phyloP scores from a whole-genome alignment of 2,113 vertebrate species.

The Hemiprocne comata region DNA sequence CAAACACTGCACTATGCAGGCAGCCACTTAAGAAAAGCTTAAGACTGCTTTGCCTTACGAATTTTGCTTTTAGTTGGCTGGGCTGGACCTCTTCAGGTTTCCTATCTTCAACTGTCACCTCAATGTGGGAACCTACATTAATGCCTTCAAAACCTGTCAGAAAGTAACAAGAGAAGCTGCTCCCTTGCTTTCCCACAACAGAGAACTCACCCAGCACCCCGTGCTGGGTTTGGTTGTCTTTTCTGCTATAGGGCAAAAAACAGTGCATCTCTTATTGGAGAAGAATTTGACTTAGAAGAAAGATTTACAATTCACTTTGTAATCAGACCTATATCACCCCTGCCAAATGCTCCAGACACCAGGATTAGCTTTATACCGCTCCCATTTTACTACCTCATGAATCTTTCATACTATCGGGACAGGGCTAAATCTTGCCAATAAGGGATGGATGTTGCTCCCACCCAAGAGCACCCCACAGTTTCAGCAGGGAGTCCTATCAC shows the following conservation, averaged over 20 bases:
- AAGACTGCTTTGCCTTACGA: neutral
- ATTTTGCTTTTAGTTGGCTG: neutral
- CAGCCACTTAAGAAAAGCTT: neutral
- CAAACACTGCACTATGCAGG: neutral
- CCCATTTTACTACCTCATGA: conserved; percentile 32
- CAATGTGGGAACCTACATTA: neutral
- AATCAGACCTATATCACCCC: neutral
- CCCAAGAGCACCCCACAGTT: neutral
- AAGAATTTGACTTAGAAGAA: neutral
- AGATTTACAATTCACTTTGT: neutral
- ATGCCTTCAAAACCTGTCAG: neutral
- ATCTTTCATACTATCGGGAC: conserved; percentile 31
- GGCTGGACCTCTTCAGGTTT: neutral
- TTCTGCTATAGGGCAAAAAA: conserved; percentile 10
- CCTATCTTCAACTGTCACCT: neutral
- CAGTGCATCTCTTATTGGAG: neutral
- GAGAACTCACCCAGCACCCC: neutral
- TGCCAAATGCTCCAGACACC: conserved; percentile 14
- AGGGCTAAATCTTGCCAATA: conserved; percentile 22
- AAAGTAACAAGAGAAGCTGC: neutral
- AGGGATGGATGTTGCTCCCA: neutral
- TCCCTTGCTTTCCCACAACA: neutral
- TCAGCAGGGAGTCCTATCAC: neutral
- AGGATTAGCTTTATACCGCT: neutral
- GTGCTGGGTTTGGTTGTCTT: neutral